Percentiles rank a stretch among this genome's conserved stretches.
phyloP scores from a whole-genome alignment of 2,113 vertebrate species.

The Cyrtonyx montezumae region DNA sequence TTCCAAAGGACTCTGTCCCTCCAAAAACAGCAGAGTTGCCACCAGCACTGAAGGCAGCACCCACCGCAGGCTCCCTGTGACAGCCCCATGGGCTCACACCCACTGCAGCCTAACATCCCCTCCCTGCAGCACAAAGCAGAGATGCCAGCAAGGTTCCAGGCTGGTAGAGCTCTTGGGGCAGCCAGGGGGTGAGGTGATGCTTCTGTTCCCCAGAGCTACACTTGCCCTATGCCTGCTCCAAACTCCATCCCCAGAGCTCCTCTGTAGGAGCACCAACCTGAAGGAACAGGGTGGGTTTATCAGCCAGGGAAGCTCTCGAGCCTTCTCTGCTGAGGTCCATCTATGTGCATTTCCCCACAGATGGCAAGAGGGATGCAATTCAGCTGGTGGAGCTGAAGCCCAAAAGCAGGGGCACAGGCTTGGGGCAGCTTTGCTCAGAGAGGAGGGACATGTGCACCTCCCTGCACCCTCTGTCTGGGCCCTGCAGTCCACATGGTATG shows the following conservation, averaged over 20 bases:
- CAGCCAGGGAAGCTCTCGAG: slow-evolving; percentile 15
- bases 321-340: neutral
- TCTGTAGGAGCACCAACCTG: neutral
- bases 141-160: neutral
- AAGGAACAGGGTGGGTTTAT: neutral
- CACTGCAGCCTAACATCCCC: neutral
- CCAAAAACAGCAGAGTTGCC: neutral
- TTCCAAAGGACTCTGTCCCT: neutral
- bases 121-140: neutral
- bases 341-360: neutral
- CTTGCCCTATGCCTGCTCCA: accelerated
- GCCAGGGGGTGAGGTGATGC: neutral
- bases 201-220: accelerated
- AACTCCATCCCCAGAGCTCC: neutral
- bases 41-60: neutral
- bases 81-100: neutral
- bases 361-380: neutral
- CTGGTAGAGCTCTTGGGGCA: neutral
- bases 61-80: neutral
- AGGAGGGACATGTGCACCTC: neutral
- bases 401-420: neutral
- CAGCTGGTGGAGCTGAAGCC: neutral
- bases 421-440: neutral
- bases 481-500: neutral
- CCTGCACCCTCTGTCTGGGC: neutral